These are phyloP conservation scores for Drosophila pruinosa DNA, from an alignment of 1,140 invertebrate species.

Conservation along the genomic window DNA sequence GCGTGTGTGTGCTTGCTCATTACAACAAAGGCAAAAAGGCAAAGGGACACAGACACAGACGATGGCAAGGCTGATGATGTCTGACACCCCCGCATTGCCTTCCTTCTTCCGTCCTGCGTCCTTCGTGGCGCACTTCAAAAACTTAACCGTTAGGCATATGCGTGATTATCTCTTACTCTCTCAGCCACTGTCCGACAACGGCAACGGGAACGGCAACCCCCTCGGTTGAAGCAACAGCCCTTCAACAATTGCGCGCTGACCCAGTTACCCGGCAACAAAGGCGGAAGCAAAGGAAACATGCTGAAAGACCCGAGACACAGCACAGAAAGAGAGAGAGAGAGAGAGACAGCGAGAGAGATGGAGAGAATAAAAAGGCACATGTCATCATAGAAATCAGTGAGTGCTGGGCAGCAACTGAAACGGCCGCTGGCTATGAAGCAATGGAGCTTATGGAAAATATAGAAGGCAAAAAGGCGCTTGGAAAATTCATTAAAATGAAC, in stretches of 20 bases:
- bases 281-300: constrained; percentile 79
- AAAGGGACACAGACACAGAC: constrained; percentile 11
- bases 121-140: constrained; percentile 66
- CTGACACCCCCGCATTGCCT: constrained; percentile 49
- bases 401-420: constrained; percentile 35
- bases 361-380: constrained; percentile 71
- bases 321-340: neutral
- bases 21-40: constrained; percentile 43
- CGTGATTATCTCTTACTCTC: constrained; percentile 69
- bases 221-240: constrained; percentile 43
- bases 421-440: constrained; percentile 58
- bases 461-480: constrained; percentile 42
- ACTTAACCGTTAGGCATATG: constrained; percentile 80
- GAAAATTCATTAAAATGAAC: constrained; percentile 79
- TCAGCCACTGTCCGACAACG: constrained; percentile 52
- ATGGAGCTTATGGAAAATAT: constrained; percentile 58
- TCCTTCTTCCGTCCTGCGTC: neutral
- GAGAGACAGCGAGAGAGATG: neutral
- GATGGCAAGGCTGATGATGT: constrained; percentile 40
- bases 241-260: constrained; percentile 76
- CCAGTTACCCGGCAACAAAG: constrained; percentile 81
- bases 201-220: constrained; percentile 10
- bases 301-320: constrained; percentile 57
- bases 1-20: constrained; percentile 40
- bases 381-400: constrained; percentile 79